Evolutionary conservation across 1,140 invertebrate species (phyloP).

Genomic region (Bombus polaris): DNA sequence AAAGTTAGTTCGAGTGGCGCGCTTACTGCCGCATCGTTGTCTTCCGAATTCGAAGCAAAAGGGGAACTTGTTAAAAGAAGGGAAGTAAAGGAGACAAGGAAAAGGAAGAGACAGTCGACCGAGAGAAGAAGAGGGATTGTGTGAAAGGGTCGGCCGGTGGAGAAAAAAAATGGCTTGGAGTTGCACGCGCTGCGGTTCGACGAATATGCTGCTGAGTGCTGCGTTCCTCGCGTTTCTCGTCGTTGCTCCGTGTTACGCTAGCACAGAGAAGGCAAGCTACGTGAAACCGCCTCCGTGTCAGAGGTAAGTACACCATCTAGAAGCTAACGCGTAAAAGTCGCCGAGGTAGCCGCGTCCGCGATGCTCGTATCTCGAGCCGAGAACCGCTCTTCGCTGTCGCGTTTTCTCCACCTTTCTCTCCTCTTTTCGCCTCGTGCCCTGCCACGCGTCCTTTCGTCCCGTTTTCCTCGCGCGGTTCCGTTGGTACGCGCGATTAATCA

Average conservation of each 20-base stretch:
- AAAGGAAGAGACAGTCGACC: background rate
- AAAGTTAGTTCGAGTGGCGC: background rate
- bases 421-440: conserved; percentile 7
- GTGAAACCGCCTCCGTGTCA: conserved; percentile 73
- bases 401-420: background rate
- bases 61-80: background rate
- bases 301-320: conserved; percentile 73
- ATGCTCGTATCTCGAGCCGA: background rate
- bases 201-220: conserved; percentile 66
- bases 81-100: background rate
- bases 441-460: background rate
- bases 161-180: conserved; percentile 70
- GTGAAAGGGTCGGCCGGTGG: background rate
- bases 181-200: conserved; percentile 55
- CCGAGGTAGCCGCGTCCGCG: too few relatives aligned
- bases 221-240: conserved; percentile 61
- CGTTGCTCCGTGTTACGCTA: conserved; percentile 47
- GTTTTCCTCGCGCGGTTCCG: background rate
- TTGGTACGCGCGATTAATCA: background rate
- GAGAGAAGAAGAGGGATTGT: background rate
- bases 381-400: background rate
- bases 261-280: conserved; percentile 54
- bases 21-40: background rate
- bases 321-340: conserved; percentile 15
- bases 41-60: conserved; percentile 22